Base-by-base conservation (phyloP, 2,797 vertebrate genomes). In the Myripristis murdjan region DNA sequence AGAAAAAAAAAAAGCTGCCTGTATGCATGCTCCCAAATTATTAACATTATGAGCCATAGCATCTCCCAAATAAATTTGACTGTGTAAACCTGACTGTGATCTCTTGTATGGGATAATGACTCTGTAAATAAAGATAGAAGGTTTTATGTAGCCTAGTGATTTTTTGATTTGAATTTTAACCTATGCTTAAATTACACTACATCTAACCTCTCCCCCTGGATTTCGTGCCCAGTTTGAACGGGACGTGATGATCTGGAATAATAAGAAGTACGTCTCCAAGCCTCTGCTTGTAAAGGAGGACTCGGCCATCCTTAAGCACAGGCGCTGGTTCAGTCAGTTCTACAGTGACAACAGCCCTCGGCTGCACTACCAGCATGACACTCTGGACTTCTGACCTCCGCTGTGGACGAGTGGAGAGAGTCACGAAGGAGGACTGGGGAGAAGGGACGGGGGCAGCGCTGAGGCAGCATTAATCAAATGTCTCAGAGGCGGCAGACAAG, bases 231-330 rank as follows among this genome's bases (percentile, higher is more conserved):
- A 96, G 96, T 96, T 96, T 75, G 96, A 97, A 73, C 91, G 95
- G 0, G 96, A 96, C 1, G 82, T 97, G 41, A 95, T 95, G 95
- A 94, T 97, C 85, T 97, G 96, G 96, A 97, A 97, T 79, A 96
- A 97, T 74, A 97, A 97, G 91, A 95, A 85, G 64, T 95, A 96
- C 56, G 73, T 95, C 68, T 85, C 93, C 44, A 95, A 93, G 64
- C 96, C 95, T 0, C 75, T 97, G 37, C 93, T 96, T 5, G 93
- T 96, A 67, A 95, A 94, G 68, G 96, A 96, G 52, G 96, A 97
- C 22, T 89, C 91, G 0, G 81, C 93, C 44, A 95, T 97, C 66
- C 93, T 89, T 83, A 95, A 89, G 67, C 96, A 97, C 86, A 64
- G 95, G 15, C 94, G 95, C 83, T 97, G 96, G 96, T 97, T 77